Conservation (phyloP, 2,797 vertebrate species). For the Tauraco hartlaubi region DNA sequence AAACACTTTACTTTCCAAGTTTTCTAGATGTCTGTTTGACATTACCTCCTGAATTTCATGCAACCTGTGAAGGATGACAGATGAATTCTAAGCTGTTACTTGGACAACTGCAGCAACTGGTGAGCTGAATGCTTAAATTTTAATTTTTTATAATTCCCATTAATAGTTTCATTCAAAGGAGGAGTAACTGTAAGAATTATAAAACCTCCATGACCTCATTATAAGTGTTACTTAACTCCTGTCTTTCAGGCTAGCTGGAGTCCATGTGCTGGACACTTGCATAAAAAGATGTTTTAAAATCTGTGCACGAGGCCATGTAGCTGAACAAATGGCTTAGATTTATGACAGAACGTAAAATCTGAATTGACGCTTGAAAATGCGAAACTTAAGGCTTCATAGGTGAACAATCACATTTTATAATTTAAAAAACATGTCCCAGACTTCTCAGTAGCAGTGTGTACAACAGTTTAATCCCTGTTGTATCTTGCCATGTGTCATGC, state of each 20-base stretch:
- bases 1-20: slow-evolving; percentile 18
- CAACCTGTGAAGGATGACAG: neutral
- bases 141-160: slow-evolving; percentile 56
- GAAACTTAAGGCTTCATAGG: slow-evolving; percentile 13
- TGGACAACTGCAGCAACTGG: neutral
- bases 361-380: slow-evolving; percentile 10
- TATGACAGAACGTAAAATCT: slow-evolving; percentile 23
- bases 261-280: neutral
- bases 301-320: neutral
- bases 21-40: slow-evolving; percentile 7
- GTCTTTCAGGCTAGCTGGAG: neutral
- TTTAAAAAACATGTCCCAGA: neutral
- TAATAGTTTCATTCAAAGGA: slow-evolving; percentile 51
- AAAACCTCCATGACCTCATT: slow-evolving; percentile 32
- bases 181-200: slow-evolving; percentile 31
- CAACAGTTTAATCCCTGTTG: neutral
- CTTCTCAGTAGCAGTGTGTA: neutral
- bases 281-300: neutral
- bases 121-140: slow-evolving; percentile 46
- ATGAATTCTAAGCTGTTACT: slow-evolving; percentile 26
- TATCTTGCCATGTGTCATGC: neutral
- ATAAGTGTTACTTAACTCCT: neutral
- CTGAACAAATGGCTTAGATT: slow-evolving; percentile 28
- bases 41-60: neutral
- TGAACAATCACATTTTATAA: neutral